Evolutionary conservation across 2,888 invertebrate genomes (phyloP), one percentile per base, ranked within the genome.

Genomic region (Campaea margaritaria): DNA sequence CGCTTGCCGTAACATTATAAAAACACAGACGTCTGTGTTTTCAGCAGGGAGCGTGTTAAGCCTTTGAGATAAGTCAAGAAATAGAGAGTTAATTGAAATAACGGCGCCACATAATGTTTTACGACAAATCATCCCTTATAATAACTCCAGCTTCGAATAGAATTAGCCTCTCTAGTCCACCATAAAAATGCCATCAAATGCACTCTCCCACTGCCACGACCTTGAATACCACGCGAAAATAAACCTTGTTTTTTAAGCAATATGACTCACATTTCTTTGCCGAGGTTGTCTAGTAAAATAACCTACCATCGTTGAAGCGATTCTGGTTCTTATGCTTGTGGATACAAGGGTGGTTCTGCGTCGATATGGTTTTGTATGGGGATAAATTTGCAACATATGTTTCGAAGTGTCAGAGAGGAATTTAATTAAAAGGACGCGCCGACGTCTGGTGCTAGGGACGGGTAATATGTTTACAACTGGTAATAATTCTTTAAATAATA

Each of bases 361-460:
- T 31, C 58, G 50, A 11, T 9, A 0, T 14, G 34, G 9, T 10
- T 27, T 44, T 56, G 63, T 63, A 68, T 65, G 60, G 67, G 64
- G 65, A 64, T 60, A 75, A 82, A 89, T 89, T 89, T 86, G 91
- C 84, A 89, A 89, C 92, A 91, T 91, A 92, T 91, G 92, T 83
- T 85, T 72, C 73, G 59, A 82, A 89, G 86, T 87, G 87, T 86
- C 79, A 63, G 67, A 77, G 81, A 88, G 93, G 93, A 93, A 93
- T 94, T 94, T 94, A 94, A 94, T 94, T 94, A 94, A 94, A 94
- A 87, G 87, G 85, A 85, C 92, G 67, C 78, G 79, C 72, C 76
- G 66, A 57, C 70, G 68, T 70, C 76, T 62, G 70, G 65, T 50
- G n/a, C 12, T 75, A 79, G 77, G 54, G 75, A 62, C 64, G 81